These are phyloP conservation scores for Seriola quinqueradiata DNA, from an alignment of 2,113 vertebrate species.

Conservation along the genomic window DNA sequence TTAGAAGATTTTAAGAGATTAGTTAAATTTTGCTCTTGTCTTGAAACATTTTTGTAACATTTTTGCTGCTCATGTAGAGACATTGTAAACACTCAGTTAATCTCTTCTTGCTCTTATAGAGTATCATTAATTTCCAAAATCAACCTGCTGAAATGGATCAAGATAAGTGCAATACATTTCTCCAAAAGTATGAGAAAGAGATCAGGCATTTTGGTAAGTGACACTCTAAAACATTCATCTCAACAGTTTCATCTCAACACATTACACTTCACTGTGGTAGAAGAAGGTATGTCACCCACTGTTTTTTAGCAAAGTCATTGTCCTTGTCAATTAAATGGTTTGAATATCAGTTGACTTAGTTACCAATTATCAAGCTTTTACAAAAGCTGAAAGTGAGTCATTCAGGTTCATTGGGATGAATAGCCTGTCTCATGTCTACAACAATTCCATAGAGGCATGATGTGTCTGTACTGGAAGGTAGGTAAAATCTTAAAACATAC, in stretches of 20 bases:
- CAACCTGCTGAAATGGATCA: constrained; percentile 87
- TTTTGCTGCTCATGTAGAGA: not conserved
- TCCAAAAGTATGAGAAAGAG: constrained; percentile 93
- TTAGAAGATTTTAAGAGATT: not conserved
- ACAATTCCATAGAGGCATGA: no score
- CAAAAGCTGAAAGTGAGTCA: no score
- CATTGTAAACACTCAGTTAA: not conserved
- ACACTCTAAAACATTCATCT: not conserved
- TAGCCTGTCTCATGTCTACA: no score
- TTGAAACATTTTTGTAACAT: not conserved
- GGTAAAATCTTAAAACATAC: no score
- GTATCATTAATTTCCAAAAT: constrained; percentile 92
- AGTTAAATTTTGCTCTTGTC: not conserved
- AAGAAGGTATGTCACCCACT: no score
- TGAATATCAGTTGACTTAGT: no score
- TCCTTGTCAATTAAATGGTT: no score
- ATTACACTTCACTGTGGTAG: no score
- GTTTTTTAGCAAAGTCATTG: no score
- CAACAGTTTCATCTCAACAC: not conserved
- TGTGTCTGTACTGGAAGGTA: no score
- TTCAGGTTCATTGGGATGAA: no score
- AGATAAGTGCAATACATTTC: constrained; percentile 88
- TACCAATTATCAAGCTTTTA: no score
- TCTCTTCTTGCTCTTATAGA: constrained; percentile 81
- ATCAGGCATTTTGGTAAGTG: constrained; percentile 96